Percentiles rank a stretch among this genome's conserved stretches.
Conservation (phyloP, 2,797 vertebrate species). For the Coregonus ussuriensis region DNA sequence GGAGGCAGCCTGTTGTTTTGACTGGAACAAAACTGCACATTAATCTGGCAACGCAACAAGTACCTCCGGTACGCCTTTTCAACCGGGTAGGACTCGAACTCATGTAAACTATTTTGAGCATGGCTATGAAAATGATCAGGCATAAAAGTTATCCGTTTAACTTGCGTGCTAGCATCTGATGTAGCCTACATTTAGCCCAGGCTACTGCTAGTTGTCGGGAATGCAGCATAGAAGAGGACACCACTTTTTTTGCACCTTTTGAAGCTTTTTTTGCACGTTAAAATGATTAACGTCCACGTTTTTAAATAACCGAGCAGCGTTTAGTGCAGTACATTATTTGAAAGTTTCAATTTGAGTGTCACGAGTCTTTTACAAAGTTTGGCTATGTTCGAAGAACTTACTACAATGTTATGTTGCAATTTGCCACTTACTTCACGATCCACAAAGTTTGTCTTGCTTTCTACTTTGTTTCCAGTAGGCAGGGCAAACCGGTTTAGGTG, state of each 20-base stretch:
- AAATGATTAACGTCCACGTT: not conserved
- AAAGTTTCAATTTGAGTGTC: not conserved
- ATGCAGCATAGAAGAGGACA: not conserved
- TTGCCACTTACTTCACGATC: not conserved
- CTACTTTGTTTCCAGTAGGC: not conserved
- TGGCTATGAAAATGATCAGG: conserved; percentile 9
- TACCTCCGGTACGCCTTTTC: not conserved
- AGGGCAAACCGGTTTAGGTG: too few species aligned
- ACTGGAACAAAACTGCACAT: too few species aligned
- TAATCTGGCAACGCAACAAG: not conserved
- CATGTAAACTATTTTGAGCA: conserved; percentile 5
- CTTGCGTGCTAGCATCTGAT: not conserved
- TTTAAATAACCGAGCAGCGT: not conserved
- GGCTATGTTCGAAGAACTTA: not conserved
- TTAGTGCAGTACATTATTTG: not conserved
- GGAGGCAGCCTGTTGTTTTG: too few species aligned
- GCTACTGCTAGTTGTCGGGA: not conserved
- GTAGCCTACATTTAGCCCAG: not conserved
- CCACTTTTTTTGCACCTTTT: not conserved
- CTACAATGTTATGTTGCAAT: not conserved
- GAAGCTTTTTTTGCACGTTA: not conserved
- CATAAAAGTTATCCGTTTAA: conserved; percentile 10
- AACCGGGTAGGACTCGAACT: not conserved
- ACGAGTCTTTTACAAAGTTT: not conserved
- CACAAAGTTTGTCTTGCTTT: not conserved